These are phyloP conservation scores for Dysdera silvatica DNA, from an alignment of 1,140 invertebrate species.

Conservation along the genomic window DNA sequence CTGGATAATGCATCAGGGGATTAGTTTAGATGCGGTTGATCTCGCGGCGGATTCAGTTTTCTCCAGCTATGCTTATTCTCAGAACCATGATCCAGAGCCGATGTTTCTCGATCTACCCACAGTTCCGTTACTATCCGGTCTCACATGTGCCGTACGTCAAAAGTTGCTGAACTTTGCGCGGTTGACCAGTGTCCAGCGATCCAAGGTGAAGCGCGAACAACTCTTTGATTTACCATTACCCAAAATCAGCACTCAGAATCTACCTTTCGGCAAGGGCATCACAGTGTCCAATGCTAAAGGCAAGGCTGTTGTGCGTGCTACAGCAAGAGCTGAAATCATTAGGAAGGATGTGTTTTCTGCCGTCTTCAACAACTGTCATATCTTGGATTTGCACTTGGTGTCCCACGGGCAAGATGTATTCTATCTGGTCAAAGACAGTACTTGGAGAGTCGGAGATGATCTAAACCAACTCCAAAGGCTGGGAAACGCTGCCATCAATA, in stretches of 20 bases:
- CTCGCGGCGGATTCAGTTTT: slow-evolving; percentile 21
- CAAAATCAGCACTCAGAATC: slow-evolving; percentile 31
- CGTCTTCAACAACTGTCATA: slow-evolving; percentile 85
- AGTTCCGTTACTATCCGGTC: slow-evolving; percentile 26
- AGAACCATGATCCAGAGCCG: slow-evolving; percentile 1
- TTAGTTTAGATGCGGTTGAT: slow-evolving; percentile 30
- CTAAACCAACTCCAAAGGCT: slow-evolving; percentile 62
- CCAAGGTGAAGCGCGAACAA: slow-evolving; percentile 32
- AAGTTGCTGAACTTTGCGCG: slow-evolving; percentile 27
- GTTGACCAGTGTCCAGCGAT: slow-evolving; percentile 27
- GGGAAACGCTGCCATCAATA: slow-evolving; percentile 77
- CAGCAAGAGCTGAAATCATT: slow-evolving; percentile 54
- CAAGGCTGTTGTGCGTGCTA: slow-evolving; percentile 57
- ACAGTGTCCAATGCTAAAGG: slow-evolving; percentile 67
- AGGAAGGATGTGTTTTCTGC: slow-evolving; percentile 85
- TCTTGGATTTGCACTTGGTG: slow-evolving; percentile 80
- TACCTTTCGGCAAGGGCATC: slow-evolving; percentile 58
- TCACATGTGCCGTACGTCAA: slow-evolving; percentile 25
- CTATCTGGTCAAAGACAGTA: slow-evolving; percentile 81
- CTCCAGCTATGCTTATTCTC: neutral
- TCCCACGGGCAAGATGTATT: slow-evolving; percentile 84
- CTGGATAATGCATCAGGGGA: slow-evolving; percentile 34
- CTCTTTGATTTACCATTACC: slow-evolving; percentile 23
- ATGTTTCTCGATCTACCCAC: slow-evolving; percentile 25
- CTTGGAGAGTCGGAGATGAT: slow-evolving; percentile 62